Evolutionary conservation across 2,888 invertebrate genomes (phyloP), one percentile per base, ranked within the genome.

Genomic region (Drosophila austrosaltans): DNA sequence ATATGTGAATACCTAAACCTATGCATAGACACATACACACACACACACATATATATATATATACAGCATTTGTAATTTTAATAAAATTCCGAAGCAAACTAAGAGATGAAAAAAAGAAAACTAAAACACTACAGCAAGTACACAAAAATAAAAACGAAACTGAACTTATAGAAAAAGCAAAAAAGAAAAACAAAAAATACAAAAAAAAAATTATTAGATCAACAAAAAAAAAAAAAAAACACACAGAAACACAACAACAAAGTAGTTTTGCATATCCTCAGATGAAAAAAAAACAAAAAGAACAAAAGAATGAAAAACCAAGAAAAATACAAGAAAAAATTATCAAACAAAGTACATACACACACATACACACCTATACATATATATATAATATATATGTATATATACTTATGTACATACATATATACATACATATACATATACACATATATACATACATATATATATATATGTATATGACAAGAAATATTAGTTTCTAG

Each of bases 251-350:
- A 81, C 58, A 69, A 91, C 89, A 91, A 90, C 91, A 91, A 90
- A 83, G 91, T 90, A 91, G 91, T 90, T 85, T 91, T 90, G 89
- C 91, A 91, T 87, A 91, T 90, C 90, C 88, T 76, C 70, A 85
- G 75, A 66, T 74, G 36, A 36, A 72, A 75, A 73, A 59, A 61
- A 53, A 65, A 64, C 77, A 59, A 72, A 63, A 72, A 56, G 61
- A 40, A 69, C 53, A 63, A 73, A 56, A 48, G 42, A 60, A 76
- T 70, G 53, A 65, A 30, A 48, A 58, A 72, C 64, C 65, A 42
- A 71, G 44, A 66, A 53, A 30, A 57, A 76, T 56, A 57, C 39
- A 59, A 72, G 59, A 69, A 36, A 67, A 67, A 56, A 39, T 66
- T 36, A 57, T 57, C 36, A 64, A 65, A 69, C 53, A 59, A 48